phyloP scores from a whole-genome alignment of 2,888 invertebrate species.

The Leptinotarsa haldemani region DNA sequence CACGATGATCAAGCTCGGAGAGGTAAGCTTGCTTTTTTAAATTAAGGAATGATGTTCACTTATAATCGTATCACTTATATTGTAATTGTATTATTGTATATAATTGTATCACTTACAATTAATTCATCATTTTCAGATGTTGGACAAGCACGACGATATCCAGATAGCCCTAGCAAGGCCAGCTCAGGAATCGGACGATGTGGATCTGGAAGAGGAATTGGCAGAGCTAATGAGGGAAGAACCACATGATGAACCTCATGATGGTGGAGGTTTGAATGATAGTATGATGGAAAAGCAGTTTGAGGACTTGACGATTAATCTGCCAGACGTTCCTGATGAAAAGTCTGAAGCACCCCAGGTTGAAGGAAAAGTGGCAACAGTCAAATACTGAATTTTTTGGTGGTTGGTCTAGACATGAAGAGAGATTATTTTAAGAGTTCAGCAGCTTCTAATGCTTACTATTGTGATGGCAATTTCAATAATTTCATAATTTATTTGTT shows the following conservation, averaged over 20 bases:
- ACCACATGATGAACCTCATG: slow-evolving; percentile 46
- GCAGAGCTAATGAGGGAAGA: slow-evolving; percentile 70
- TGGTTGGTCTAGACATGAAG: no score
- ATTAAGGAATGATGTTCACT: slow-evolving; percentile 19
- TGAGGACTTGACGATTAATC: slow-evolving; percentile 51
- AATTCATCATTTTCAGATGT: slow-evolving; percentile 65
- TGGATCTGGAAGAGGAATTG: slow-evolving; percentile 79
- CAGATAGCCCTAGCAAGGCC: slow-evolving; percentile 69
- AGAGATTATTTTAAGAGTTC: no score
- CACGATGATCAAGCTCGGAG: slow-evolving; percentile 79
- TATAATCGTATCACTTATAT: neutral
- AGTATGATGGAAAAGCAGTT: slow-evolving; percentile 53
- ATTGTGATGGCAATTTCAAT: neutral
- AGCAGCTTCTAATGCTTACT: neutral
- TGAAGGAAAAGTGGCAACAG: slow-evolving; percentile 35
- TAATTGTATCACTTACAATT: neutral
- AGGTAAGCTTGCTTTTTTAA: slow-evolving; percentile 65
- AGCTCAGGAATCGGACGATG: slow-evolving; percentile 67
- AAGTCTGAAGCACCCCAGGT: slow-evolving; percentile 44
- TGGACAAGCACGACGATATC: slow-evolving; percentile 71
- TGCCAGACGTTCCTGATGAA: slow-evolving; percentile 55
- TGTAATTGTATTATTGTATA: no score
- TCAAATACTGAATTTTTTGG: neutral
- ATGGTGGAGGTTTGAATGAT: slow-evolving; percentile 47
- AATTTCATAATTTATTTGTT: slow-evolving; percentile 1